Conservation (phyloP, 2,113 vertebrate genomes). For the Onychostoma macrolepis region DNA sequence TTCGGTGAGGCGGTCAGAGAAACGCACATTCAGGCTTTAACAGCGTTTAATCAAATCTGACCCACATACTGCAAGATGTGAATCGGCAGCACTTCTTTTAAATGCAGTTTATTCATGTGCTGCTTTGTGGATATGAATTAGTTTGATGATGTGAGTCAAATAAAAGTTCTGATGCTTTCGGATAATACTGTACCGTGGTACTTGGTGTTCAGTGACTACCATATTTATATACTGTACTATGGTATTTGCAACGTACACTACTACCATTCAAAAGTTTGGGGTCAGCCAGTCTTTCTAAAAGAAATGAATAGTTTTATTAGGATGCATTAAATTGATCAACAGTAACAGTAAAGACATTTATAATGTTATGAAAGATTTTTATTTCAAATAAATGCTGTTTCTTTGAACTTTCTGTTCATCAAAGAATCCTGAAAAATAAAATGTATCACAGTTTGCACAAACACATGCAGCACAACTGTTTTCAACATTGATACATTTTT, state of each 20-base stretch:
- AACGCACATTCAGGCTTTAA: constrained; percentile 60
- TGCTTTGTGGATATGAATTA: constrained; percentile 15
- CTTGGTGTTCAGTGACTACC: not conserved
- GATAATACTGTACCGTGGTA: not conserved
- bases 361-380: not conserved
- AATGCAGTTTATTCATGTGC: not conserved
- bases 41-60: constrained; percentile 74
- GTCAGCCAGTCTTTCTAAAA: not conserved
- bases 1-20: constrained; percentile 43
- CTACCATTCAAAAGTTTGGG: not conserved
- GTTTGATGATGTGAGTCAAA: constrained; percentile 27
- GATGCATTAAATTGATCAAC: not conserved
- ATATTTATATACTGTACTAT: not conserved
- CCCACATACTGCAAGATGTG: constrained; percentile 67
- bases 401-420: not conserved
- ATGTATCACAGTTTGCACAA: too few species aligned
- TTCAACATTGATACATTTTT: too few species aligned
- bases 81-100: not conserved
- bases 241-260: not conserved
- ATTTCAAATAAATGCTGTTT: not conserved
- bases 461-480: too few species aligned
- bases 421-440: not conserved
- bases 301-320: not conserved
- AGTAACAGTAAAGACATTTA: not conserved
- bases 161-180: not conserved